These are phyloP conservation scores for Megastigmus dorsalis DNA, from an alignment of 2,888 invertebrate genomes.

Conservation along the genomic window DNA sequence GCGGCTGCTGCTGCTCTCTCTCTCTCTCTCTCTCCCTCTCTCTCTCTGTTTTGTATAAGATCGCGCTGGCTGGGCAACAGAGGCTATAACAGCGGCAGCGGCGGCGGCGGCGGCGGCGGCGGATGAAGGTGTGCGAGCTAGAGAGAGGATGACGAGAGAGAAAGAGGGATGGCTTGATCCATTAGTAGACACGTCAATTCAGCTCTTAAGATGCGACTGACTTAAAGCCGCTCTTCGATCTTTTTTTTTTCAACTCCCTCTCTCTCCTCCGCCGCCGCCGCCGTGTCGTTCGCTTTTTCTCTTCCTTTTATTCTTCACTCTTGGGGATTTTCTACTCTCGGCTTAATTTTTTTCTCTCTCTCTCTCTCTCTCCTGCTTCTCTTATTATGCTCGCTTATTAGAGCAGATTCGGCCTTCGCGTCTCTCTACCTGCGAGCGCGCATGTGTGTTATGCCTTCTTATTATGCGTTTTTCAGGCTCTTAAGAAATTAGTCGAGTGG, in stretches of 20 bases:
- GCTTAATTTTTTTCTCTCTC: conserved; percentile 16
- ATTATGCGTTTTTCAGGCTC: conserved; percentile 37
- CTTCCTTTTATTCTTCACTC: conserved; percentile 45
- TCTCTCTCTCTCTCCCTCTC: no score
- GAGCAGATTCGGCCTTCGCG: conserved; percentile 7
- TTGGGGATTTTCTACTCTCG: conserved; percentile 22
- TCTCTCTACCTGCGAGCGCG: no score
- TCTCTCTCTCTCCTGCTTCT: not conserved
- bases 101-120: conserved; percentile 24
- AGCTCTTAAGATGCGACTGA: conserved; percentile 71
- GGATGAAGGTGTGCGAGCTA: conserved; percentile 20
- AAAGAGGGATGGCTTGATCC: conserved; percentile 63
- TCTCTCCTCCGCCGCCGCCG: no score
- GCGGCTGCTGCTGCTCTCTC: no score
- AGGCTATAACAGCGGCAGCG: conserved; percentile 29
- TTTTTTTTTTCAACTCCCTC: conserved; percentile 41
- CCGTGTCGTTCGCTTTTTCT: no score
- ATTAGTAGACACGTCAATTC: conserved; percentile 74
- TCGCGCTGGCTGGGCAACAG: no score
- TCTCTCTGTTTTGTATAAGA: no score
- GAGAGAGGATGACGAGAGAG: not conserved
- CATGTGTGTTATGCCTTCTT: conserved; percentile 12
- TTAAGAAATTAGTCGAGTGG: conserved; percentile 23
- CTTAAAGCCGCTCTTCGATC: conserved; percentile 65
- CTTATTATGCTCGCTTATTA: conserved; percentile 22